Base-by-base conservation (phyloP, 1,140 invertebrate genomes). In the Ceratosolen fusciceps region DNA sequence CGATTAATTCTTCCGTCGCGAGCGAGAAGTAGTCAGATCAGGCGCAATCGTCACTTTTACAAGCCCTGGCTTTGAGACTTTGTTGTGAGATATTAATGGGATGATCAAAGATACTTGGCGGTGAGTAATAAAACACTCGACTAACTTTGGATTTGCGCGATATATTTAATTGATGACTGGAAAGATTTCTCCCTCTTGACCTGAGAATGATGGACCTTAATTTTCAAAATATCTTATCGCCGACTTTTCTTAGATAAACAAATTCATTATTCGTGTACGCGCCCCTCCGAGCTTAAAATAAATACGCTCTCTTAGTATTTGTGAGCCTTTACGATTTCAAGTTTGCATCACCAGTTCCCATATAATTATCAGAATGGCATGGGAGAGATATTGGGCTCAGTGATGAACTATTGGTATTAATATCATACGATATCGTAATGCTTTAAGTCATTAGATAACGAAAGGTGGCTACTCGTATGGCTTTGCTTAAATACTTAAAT, bases 101-200 rank as follows among this genome's bases (percentile, higher is more conserved):
- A 65, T 73, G 77, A 79, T 79, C 70, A 79, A 79, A 79, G 77
- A 65, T 73, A 37, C 34, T 65, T 47, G 70, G 43, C 70, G 58
- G 24, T 58, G 24, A 65, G 56, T 79, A 39, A 79, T 79, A 65
- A 79, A 79, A 65, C 65, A 58, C 52, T 58, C 26, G 39, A 77
- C 70, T 60, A 71, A 77, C 1, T 71, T 71, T 37, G 8, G 12
- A 43, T n/a, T 3, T 24, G n/a, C 31, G 19, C 39, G 7, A 68
- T 47, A 39, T 24, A 26, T 43, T 73, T 79, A 65, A 79, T 67
- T 65, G 60, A 79, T 74, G 43, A 12, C 16, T 34, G 49, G 34
- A 19, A 65, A 26, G 37, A 8, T 29, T 16, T 60, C 43, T 16
- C 19, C 21, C 37, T 21, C 26, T 1, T 56, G 2, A 34, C 9